Percentiles rank a stretch among this genome's conserved stretches.
Evolutionary conservation across 2,113 vertebrate genomes (phyloP).

Genomic region (Motacilla alba): DNA sequence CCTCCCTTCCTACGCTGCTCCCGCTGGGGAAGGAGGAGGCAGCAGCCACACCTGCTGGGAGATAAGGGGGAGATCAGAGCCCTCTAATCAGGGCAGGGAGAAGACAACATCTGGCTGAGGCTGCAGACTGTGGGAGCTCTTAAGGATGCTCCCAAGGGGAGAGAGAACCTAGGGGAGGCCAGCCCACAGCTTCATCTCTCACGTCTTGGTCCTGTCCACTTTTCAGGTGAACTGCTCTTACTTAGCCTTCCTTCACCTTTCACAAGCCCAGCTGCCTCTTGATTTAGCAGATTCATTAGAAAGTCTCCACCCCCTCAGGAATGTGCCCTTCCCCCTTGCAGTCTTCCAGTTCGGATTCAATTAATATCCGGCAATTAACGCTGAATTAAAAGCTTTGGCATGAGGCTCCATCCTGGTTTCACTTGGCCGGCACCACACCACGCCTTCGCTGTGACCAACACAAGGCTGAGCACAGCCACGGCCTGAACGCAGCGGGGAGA

Average conservation of each 20-base stretch:
- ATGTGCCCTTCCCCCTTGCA: fast-evolving
- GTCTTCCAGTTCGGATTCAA: background rate
- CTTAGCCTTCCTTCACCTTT: background rate
- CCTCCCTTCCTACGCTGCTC: background rate
- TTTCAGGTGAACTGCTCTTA: background rate
- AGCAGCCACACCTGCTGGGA: background rate
- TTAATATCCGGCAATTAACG: background rate
- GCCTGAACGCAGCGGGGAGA: background rate
- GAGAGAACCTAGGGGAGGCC: background rate
- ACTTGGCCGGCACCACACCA: background rate
- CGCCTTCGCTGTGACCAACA: background rate
- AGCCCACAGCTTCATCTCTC: background rate
- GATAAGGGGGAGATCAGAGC: background rate
- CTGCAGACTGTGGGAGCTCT: background rate
- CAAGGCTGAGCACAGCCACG: background rate
- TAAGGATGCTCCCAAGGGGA: background rate
- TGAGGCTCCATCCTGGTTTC: background rate
- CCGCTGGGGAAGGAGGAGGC: background rate
- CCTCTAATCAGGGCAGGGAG: background rate
- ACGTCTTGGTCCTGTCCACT: background rate
- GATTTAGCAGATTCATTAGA: background rate
- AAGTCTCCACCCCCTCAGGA: background rate
- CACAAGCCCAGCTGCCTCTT: background rate
- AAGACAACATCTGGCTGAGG: background rate
- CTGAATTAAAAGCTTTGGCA: background rate